These are phyloP conservation scores for Drosophila sp. DNA, from an alignment of 1,140 invertebrate species.

Conservation along the genomic window DNA sequence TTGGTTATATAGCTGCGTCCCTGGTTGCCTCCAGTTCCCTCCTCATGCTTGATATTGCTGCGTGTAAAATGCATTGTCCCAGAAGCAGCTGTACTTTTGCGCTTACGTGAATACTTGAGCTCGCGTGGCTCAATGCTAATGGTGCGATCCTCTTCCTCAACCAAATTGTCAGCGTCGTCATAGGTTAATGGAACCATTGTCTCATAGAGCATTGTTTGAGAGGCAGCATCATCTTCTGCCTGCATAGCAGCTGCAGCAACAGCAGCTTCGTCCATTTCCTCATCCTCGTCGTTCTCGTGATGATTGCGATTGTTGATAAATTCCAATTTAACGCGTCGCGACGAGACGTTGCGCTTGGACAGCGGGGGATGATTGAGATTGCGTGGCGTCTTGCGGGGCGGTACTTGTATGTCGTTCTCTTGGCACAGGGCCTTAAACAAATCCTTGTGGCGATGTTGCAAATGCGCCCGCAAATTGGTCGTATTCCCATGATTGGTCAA, in stretches of 20 bases:
- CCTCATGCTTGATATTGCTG: conserved; percentile 51
- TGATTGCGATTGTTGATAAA: conserved; percentile 67
- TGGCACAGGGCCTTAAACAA: conserved; percentile 72
- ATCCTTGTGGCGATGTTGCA: conserved; percentile 87
- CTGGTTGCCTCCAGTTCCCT: conserved; percentile 5
- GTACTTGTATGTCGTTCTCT: conserved; percentile 77
- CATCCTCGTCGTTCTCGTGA: conserved; percentile 61
- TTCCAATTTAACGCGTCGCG: conserved; percentile 68
- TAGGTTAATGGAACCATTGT: conserved; percentile 78
- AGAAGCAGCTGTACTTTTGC: conserved; percentile 49
- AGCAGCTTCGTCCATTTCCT: conserved; percentile 68
- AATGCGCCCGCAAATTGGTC: conserved; percentile 87
- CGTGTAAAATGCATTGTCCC: conserved; percentile 51
- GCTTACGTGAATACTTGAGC: conserved; percentile 57
- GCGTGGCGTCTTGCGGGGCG: conserved; percentile 73
- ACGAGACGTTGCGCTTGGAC: conserved; percentile 67
- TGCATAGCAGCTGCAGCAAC: conserved; percentile 70
- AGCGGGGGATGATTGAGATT: conserved; percentile 68
- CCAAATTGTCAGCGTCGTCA: conserved; percentile 69
- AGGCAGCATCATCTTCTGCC: conserved; percentile 68
- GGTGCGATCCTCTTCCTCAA: conserved; percentile 67
- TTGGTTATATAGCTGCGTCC: conserved; percentile 61
- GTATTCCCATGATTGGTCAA: conserved; percentile 88
- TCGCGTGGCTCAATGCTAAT: conserved; percentile 56
- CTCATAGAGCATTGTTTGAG: conserved; percentile 76